These are phyloP conservation scores for Ctena decussata DNA, from an alignment of 2,888 invertebrate genomes.

Conservation along the genomic window DNA sequence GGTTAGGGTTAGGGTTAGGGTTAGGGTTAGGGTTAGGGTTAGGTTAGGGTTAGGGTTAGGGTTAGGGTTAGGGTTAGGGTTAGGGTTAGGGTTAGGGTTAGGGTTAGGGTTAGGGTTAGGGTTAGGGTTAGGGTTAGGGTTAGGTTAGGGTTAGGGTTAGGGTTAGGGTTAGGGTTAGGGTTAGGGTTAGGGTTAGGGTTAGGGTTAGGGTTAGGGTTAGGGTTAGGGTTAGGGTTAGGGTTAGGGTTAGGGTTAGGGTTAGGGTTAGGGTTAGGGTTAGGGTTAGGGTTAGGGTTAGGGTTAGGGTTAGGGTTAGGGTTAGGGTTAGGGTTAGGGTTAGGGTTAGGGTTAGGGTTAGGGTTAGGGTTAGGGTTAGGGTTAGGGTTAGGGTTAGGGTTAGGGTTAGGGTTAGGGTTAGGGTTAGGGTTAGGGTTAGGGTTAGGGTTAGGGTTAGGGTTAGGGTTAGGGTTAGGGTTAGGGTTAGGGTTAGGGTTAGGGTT, in stretches of 20 bases:
- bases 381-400: no score
- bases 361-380: no score
- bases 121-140: constrained; percentile 68
- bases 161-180: constrained; percentile 50
- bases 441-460: no score
- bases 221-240: background rate
- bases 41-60: background rate
- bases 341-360: no score
- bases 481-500: no score
- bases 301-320: no score
- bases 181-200: constrained; percentile 26
- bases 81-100: constrained; percentile 19
- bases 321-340: no score
- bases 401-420: no score
- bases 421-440: no score
- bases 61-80: background rate
- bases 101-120: constrained; percentile 37
- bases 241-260: background rate
- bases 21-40: no score
- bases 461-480: no score
- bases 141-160: constrained; percentile 66
- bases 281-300: background rate
- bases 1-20: background rate
- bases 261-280: background rate
- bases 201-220: background rate